Base-by-base conservation (phyloP, 2,888 invertebrate genomes). In the Hydraecia micacea region DNA sequence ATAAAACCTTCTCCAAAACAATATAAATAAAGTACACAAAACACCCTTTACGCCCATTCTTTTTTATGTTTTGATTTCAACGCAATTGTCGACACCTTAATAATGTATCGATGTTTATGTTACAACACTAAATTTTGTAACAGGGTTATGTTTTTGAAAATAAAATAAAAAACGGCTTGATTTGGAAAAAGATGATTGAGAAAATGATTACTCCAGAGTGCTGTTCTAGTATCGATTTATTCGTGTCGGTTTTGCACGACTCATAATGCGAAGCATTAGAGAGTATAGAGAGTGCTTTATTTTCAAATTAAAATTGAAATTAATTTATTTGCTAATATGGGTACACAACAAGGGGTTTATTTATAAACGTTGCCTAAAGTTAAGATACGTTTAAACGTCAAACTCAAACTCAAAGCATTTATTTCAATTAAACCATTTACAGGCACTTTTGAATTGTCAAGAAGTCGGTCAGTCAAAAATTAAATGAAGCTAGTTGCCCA, bases 71-170 rank as follows among this genome's bases (percentile, higher is more conserved):
- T 73, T 83, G 72, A 80, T 85, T 85, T 71, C 42, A 15, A n/a
- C 36, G 71, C 71, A 75, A 83, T 83, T 83, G 66, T 75, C 52
- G 46, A 71, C 66, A 76, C 77, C 68, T 72, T 69, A 75, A 86
- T 83, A 79, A 80, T 77, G 76, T 74, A 76, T 81, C 79, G 75
- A 83, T 88, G 72, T 86, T 86, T 80, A 88, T 83, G 71, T 79
- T 81, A 85, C 88, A 80, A 75, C 81, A 81, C 80, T 86, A 84
- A n/a, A n/a, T n/a, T n/a, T n/a, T n/a, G n/a, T n/a, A 60, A 15
- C 8, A 49, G 46, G 55, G 21, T 21, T 28, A 25, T 42, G 63
- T 42, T 73, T 18, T 81, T 39, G 36, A 0, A 72, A 58, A 72
- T 65, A 39, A 65, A 28, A 28, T 46, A 75, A 21, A 11, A 52